Evolutionary conservation across 2,113 vertebrate genomes (phyloP).

Genomic region (Nothocercus nigrocapillus): DNA sequence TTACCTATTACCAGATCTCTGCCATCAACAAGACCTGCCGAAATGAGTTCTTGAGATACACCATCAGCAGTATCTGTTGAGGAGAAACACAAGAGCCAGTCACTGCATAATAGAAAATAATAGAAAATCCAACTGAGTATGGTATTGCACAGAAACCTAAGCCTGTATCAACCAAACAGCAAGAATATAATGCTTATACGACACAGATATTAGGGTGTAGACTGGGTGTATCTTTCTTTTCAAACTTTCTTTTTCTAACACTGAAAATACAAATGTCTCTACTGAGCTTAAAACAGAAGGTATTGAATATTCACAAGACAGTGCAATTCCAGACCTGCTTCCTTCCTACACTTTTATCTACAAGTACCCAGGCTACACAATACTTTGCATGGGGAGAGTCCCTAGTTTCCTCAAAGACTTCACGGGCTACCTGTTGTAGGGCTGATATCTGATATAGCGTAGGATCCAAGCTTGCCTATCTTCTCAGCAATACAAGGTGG

Average conservation of each 20-base stretch:
- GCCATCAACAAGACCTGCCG: constrained; percentile 95
- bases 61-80: constrained; percentile 94
- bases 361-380: background rate
- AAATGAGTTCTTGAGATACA: constrained; percentile 97
- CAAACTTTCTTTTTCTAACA: background rate
- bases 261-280: background rate
- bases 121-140: background rate
- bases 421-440: background rate
- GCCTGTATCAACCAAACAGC: background rate
- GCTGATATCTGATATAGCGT: background rate
- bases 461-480: no score
- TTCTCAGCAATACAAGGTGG: background rate
- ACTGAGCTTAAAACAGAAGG: background rate
- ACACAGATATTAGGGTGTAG: background rate
- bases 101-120: background rate
- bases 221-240: background rate
- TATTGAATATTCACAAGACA: background rate
- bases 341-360: background rate
- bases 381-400: background rate
- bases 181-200: background rate
- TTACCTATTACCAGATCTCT: constrained; percentile 97
- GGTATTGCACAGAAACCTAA: background rate
- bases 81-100: constrained; percentile 34
- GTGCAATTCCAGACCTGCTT: background rate
- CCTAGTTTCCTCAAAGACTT: background rate